These are phyloP conservation scores for Pseudomyrmex sp. DNA, from an alignment of 1,140 invertebrate genomes.

Conservation along the genomic window DNA sequence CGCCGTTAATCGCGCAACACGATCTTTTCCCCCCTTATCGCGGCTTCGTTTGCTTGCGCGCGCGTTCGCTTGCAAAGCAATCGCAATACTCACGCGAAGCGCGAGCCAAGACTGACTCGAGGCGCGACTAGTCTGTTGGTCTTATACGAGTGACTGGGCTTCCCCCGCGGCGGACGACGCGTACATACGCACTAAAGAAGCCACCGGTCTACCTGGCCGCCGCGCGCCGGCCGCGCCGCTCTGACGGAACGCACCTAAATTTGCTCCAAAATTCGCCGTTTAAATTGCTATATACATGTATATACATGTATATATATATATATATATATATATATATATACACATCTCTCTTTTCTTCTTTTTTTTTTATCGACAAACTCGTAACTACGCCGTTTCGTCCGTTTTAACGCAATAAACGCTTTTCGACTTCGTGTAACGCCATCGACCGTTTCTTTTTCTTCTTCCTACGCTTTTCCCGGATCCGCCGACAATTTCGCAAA, in stretches of 20 bases:
- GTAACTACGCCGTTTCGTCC: neutral
- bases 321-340: too few relatives aligned
- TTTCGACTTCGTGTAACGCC: neutral
- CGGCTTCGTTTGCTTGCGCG: neutral
- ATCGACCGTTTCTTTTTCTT: constrained; percentile 4
- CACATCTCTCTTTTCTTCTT: neutral
- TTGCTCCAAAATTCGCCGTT: neutral
- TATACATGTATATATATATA: too few relatives aligned
- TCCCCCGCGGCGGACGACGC: constrained; percentile 65
- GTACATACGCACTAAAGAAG: constrained; percentile 47
- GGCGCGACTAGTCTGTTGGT: constrained; percentile 77
- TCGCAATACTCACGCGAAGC: constrained; percentile 77
- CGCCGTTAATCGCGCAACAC: neutral
- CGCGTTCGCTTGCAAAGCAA: constrained; percentile 46
- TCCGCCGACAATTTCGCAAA: constrained; percentile 21
- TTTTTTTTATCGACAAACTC: neutral
- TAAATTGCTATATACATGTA: neutral
- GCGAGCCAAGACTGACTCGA: constrained; percentile 80
- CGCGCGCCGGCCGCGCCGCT: neutral
- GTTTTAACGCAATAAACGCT: constrained; percentile 15
- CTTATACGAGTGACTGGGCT: constrained; percentile 81
- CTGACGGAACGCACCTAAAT: neutral
- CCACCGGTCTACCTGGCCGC: constrained; percentile 40
- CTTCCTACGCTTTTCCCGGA: constrained; percentile 46
- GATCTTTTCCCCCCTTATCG: constrained; percentile 19